Evolutionary conservation across 2,888 invertebrate genomes (phyloP), one percentile per base, ranked within the genome.

Genomic region (Cerastis leucographa): DNA sequence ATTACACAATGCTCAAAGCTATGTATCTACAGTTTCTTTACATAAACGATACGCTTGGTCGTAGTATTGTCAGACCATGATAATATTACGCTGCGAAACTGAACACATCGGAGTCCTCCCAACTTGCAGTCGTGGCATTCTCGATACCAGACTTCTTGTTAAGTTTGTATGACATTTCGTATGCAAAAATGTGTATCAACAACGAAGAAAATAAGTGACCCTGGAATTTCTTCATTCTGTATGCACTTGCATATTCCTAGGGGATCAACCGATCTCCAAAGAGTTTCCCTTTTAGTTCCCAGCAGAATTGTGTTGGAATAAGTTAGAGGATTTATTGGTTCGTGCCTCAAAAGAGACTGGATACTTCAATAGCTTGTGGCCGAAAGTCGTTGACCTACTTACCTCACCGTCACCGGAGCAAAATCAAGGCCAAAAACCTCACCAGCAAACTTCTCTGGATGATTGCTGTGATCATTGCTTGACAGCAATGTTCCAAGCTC

Each of bases 321-420:
- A 61, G 62, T 71, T 71, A 17, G 12, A 71, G 62, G 17, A n/a
- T 70, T 56, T 44, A 70, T 59, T 56, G 14, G 59, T 70, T 14
- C 5, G 22, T 22, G 44, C 35, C 46, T 35, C 62, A 61, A 44
- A 70, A 61, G 62, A 44, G 59, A 62, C 61, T 46, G 29, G 42
- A 35, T 46, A 68, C 59, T 46, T 44, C n/a, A 46, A 62, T 17
- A 62, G 29, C 19, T 35, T 29, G 44, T 9, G 44, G 44, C n/a
- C 12, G 14, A 40, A 12, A 46, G 40, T 49, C 9, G 9, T 49
- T 66, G 71, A 71, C 40, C 49, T 42, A 51, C 40, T 51, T 65
- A 49, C 4, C n/a, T 71, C 6, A 6, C 12, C 7, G 19, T 69
- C 12, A 25, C 11, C 8, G 14, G 42, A 59, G 19, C 7, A 66